Evolutionary conservation across 2,888 invertebrate genomes (phyloP).

Genomic region (Athripsodes cinereus): DNA sequence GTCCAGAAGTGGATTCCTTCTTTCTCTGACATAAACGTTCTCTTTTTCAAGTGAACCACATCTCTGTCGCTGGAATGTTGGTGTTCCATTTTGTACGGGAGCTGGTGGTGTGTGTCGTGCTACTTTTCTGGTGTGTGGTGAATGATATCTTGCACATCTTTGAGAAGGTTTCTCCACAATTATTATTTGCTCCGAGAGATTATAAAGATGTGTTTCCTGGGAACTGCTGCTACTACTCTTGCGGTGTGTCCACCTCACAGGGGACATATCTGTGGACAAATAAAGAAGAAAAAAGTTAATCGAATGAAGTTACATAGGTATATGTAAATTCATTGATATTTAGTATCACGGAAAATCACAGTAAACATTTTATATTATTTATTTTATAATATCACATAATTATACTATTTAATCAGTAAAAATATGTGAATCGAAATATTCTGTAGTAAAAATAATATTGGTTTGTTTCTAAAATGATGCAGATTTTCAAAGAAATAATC

Average conservation of each 20-base stretch:
- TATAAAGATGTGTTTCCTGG: constrained; percentile 63
- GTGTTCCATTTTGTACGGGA: constrained; percentile 42
- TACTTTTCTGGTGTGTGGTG: constrained; percentile 42
- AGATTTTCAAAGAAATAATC: too few species aligned
- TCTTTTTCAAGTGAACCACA: constrained; percentile 52
- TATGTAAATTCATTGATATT: not conserved
- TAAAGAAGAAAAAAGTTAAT: constrained; percentile 7
- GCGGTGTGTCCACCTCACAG: constrained; percentile 56
- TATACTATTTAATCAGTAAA: too few species aligned
- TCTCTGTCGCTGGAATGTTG: constrained; percentile 43
- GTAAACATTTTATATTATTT: not conserved
- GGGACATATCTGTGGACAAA: constrained; percentile 55
- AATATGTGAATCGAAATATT: too few species aligned
- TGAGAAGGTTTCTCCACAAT: constrained; percentile 54
- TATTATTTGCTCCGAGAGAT: constrained; percentile 56
- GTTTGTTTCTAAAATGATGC: too few species aligned
- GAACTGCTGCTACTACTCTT: constrained; percentile 55
- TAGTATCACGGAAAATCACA: not conserved
- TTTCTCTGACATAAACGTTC: constrained; percentile 53
- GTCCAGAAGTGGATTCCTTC: constrained; percentile 63
- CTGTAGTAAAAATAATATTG: too few species aligned
- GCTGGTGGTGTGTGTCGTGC: constrained; percentile 43
- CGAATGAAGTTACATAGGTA: not conserved
- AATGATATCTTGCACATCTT: constrained; percentile 41
- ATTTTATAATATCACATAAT: too few species aligned